Percentiles rank a stretch among this genome's conserved stretches.
Evolutionary conservation across 2,113 vertebrate genomes (phyloP).

Genomic region (Grus americana): DNA sequence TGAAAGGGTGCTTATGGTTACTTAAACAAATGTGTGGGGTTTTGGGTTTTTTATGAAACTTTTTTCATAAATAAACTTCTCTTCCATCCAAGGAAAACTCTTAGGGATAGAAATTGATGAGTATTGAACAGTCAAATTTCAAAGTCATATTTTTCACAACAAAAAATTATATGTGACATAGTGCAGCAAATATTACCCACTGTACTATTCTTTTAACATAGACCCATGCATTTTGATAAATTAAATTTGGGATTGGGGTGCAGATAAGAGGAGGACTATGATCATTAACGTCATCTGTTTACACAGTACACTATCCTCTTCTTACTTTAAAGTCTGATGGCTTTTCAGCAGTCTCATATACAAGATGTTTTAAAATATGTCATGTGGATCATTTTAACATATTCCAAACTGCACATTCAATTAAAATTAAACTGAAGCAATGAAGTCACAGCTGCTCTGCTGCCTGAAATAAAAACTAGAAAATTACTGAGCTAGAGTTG

Average conservation of each 20-base stretch:
- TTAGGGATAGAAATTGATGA: not conserved
- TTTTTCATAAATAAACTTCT: not conserved
- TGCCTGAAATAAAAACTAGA: constrained; percentile 14
- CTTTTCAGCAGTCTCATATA: not conserved
- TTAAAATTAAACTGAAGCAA: constrained; percentile 38
- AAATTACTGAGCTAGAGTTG: not conserved
- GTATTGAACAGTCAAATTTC: not conserved
- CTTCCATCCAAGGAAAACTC: not conserved
- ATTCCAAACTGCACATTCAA: not conserved
- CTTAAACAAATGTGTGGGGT: not conserved
- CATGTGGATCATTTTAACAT: not conserved
- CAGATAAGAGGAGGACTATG: not conserved
- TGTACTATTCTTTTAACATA: not conserved
- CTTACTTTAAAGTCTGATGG: not conserved
- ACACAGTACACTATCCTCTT: not conserved
- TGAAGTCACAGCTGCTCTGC: not conserved
- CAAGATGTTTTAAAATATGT: not conserved
- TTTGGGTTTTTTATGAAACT: not conserved
- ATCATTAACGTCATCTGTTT: not conserved
- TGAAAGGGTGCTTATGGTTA: not conserved
- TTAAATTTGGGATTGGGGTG: not conserved
- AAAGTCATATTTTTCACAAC: not conserved
- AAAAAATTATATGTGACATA: not conserved
- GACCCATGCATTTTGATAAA: not conserved
- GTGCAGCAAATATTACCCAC: not conserved